These are phyloP conservation scores for Dascyllus trimaculatus DNA, from an alignment of 2,113 vertebrate species.

Conservation along the genomic window DNA sequence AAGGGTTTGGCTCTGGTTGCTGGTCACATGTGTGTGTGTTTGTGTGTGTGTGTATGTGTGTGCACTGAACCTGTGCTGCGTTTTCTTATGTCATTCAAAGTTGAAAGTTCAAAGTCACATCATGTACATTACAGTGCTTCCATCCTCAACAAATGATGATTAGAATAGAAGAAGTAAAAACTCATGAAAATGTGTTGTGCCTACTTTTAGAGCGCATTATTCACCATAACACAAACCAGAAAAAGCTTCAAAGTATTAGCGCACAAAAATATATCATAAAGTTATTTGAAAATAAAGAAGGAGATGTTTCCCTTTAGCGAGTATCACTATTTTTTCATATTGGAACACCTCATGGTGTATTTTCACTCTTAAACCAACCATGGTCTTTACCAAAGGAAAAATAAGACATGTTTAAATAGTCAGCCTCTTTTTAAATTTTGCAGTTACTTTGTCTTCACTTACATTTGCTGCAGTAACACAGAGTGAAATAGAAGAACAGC, in stretches of 20 bases:
- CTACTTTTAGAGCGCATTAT: too few species aligned
- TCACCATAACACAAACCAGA: background rate
- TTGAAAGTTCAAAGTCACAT: slow-evolving; percentile 34
- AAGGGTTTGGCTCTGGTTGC: slow-evolving; percentile 28
- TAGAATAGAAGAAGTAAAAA: background rate
- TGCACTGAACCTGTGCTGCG: slow-evolving; percentile 1
- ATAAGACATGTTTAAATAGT: background rate
- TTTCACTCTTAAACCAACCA: background rate
- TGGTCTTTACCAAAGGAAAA: background rate
- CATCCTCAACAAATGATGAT: background rate
- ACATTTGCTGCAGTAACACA: too few species aligned
- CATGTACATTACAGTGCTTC: background rate
- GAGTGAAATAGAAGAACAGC: too few species aligned
- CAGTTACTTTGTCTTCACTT: background rate
- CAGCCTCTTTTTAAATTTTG: slow-evolving; percentile 5
- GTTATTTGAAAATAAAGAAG: background rate
- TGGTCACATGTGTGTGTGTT: slow-evolving; percentile 11
- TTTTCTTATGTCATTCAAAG: background rate
- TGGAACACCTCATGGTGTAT: background rate
- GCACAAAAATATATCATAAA: background rate
- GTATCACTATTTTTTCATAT: slow-evolving; percentile 2
- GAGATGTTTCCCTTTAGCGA: background rate
- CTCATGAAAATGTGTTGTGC: background rate
- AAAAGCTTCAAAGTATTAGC: background rate
- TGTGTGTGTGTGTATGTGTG: slow-evolving; percentile 30